Evolutionary conservation across 92 coral and sea anemone species (phyloP).

Genomic region (Bergia sp.): DNA sequence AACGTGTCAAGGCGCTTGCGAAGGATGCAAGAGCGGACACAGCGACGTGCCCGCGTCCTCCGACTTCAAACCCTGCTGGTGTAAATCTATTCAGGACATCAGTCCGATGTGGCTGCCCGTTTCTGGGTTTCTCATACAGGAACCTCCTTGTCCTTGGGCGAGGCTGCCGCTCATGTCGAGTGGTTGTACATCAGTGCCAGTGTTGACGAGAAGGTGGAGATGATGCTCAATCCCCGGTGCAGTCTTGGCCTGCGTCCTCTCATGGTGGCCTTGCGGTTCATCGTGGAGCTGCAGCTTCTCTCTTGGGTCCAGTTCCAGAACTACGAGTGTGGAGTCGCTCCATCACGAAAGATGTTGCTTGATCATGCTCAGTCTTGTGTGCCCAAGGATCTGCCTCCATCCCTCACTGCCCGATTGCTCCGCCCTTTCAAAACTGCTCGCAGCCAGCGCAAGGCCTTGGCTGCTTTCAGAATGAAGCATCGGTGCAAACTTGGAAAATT

Average conservation of each 20-base stretch:
- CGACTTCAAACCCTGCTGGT: conserved; percentile 16
- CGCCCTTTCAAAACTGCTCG: no score
- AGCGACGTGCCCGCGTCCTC: conserved; percentile 19
- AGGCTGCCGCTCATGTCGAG: no score
- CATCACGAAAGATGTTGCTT: neutral
- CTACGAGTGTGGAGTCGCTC: conserved; percentile 17
- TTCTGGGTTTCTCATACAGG: no score
- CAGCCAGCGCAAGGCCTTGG: no score
- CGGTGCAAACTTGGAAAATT: conserved; percentile 14
- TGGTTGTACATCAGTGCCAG: no score
- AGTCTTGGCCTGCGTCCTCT: conserved; percentile 17
- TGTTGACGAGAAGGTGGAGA: no score
- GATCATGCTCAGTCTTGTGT: no score
- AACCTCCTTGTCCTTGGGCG: no score
- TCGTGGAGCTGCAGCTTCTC: conserved; percentile 17
- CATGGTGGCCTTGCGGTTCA: conserved; percentile 17
- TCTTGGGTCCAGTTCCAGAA: conserved; percentile 15
- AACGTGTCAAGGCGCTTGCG: conserved; percentile 17
- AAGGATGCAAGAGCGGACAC: conserved; percentile 16
- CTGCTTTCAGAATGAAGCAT: neutral
- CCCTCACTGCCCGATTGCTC: no score
- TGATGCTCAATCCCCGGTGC: conserved; percentile 17
- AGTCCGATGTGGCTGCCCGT: no score
- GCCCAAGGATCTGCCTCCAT: no score
- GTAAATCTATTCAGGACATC: neutral